Percentiles rank a stretch among this genome's conserved stretches.
Conservation (phyloP, 1,140 invertebrate species). For the Drosophila ohnishii region DNA sequence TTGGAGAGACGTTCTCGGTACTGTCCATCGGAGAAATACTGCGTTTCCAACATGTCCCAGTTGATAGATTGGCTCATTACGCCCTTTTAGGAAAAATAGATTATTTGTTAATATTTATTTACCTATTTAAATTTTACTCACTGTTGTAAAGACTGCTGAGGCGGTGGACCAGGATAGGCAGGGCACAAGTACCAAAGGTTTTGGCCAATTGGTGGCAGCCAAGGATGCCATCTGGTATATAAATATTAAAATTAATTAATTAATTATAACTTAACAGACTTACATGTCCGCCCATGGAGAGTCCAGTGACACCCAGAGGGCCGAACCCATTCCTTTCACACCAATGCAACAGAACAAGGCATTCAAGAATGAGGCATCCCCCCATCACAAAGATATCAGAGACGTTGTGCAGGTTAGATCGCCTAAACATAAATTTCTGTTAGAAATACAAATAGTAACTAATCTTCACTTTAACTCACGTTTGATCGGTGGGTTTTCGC, state of each 20-base stretch:
- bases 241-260: too few relatives aligned
- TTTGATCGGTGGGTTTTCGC: constrained; percentile 95
- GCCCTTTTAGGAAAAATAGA: constrained; percentile 86
- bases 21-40: constrained; percentile 92
- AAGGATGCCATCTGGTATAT: constrained; percentile 96
- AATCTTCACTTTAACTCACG: constrained; percentile 85
- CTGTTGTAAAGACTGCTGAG: constrained; percentile 96
- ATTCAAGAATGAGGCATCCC: constrained; percentile 97
- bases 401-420: constrained; percentile 97
- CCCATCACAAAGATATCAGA: constrained; percentile 99
- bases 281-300: constrained; percentile 99
- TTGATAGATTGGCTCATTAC: constrained; percentile 97
- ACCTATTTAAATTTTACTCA: constrained; percentile 77
- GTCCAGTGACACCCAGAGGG: constrained; percentile 96
- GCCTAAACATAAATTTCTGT: constrained; percentile 84
- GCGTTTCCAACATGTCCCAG: constrained; percentile 94
- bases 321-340: constrained; percentile 94
- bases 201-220: constrained; percentile 96
- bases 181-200: constrained; percentile 95
- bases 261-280: constrained; percentile 79
- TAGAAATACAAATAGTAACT: background rate
- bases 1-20: constrained; percentile 93
- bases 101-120: background rate
- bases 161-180: constrained; percentile 99
- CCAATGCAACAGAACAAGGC: constrained; percentile 96